Evolutionary conservation across 2,797 vertebrate species (phyloP).

Genomic region (Bovichtus diacanthus): DNA sequence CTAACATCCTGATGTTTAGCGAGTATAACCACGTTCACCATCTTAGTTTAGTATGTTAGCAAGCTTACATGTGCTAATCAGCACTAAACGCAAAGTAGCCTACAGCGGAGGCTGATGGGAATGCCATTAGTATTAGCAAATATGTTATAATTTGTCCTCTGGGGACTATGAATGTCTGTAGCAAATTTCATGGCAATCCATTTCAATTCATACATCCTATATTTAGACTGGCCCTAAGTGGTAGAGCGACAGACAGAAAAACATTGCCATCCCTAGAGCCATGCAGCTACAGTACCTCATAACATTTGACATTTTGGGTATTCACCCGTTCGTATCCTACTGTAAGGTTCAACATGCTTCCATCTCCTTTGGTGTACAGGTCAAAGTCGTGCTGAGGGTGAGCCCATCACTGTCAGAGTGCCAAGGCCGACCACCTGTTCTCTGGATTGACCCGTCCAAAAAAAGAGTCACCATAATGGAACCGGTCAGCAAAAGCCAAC

Average conservation of each 20-base stretch:
- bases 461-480: constrained; percentile 93
- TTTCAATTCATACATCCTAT: too few relatives aligned
- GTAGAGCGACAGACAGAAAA: not conserved
- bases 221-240: not conserved
- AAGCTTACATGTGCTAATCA: not conserved
- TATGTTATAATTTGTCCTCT: not conserved
- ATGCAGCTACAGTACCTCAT: not conserved
- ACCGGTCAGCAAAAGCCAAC: constrained; percentile 82
- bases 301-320: not conserved
- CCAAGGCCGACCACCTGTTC: constrained; percentile 88
- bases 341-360: not conserved
- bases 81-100: too few relatives aligned
- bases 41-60: not conserved
- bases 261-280: too few relatives aligned
- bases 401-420: constrained; percentile 85
- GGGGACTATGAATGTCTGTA: not conserved
- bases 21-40: not conserved
- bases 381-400: constrained; percentile 95
- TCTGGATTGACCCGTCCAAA: constrained; percentile 92
- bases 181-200: not conserved
- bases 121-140: not conserved
- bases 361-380: constrained; percentile 79
- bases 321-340: not conserved
- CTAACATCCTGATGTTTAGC: not conserved
- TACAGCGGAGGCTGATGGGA: not conserved